Base-by-base conservation (phyloP, 1,140 invertebrate species). In the Penaeus indicus region DNA sequence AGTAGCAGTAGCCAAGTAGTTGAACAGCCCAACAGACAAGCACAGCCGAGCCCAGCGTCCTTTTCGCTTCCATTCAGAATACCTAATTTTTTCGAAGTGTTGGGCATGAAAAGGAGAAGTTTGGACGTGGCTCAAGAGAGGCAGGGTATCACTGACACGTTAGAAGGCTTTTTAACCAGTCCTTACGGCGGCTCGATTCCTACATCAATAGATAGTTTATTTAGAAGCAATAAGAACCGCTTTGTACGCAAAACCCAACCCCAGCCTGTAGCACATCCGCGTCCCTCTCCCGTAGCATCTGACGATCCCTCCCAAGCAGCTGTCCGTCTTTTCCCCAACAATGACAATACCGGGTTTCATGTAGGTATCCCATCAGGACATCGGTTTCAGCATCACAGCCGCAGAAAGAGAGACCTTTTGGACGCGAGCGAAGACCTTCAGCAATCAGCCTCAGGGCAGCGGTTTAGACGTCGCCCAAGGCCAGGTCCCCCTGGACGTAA, bases 221-320 rank as follows among this genome's bases (percentile, higher is more conserved):
- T 84, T 64, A 25, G 61, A 62, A 47, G 7, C 19, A 64, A 83
- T 47, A 84, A 84, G 19, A 77, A 84, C 38, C 87, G 87, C 18
- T 83, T 88, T 61, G 87, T 88, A 25, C 81, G 87, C n/a, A 88
- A 88, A n/a, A 88, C 54, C 21, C 42, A 72, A 27, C 72, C 81
- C 19, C 64, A 60, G 25, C 22, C 78, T 4, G 42, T 25, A n/a
- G 7, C 18, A 62, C 27, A 75, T 69, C 62, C 42, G 21, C 72
- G 13, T 7, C 72, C 54, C 38, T 62, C 81, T 61, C 22, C 22
- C 13, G 32, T 79, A 19, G 87, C 79, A 19, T 84, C 87, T 2
- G 67, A 88, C 38, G 67, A 84, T 38, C 81, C 81, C 38, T 84
- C 81, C 38, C 47, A 47, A 10, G 81, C 87, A 5, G 81, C 61